Evolutionary conservation across 2,888 invertebrate genomes (phyloP).

Genomic region (Cephonodes hylas): DNA sequence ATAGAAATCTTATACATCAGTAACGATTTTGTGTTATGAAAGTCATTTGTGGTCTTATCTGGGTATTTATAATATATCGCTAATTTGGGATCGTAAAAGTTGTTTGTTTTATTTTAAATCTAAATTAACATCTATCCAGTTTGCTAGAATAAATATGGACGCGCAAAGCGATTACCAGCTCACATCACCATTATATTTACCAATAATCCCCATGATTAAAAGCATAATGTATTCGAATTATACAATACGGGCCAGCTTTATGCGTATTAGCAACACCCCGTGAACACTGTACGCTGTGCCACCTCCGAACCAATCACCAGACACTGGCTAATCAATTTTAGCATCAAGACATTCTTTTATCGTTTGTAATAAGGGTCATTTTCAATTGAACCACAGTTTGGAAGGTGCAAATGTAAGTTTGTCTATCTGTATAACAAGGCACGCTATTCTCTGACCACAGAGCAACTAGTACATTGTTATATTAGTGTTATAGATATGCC

Average conservation of each 20-base stretch:
- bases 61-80: too few species aligned
- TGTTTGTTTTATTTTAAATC: too few species aligned
- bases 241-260: slow-evolving; percentile 28
- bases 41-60: too few species aligned
- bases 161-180: too few species aligned
- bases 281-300: slow-evolving; percentile 49
- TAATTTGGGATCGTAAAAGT: too few species aligned
- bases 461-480: slow-evolving; percentile 7
- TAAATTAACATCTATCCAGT: too few species aligned
- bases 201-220: slow-evolving; percentile 8
- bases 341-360: background rate
- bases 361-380: slow-evolving; percentile 5
- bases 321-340: slow-evolving; percentile 11
- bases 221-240: slow-evolving; percentile 2
- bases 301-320: slow-evolving; percentile 33
- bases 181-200: background rate
- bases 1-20: too few species aligned
- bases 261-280: slow-evolving; percentile 48
- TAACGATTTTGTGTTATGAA: too few species aligned
- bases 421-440: slow-evolving; percentile 9
- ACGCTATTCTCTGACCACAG: slow-evolving; percentile 14
- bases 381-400: slow-evolving; percentile 5
- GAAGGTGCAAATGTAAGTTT: background rate
- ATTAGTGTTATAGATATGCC: background rate
- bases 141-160: too few species aligned